Base-by-base conservation (phyloP, 64 coral and sea anemone genomes). In the Orbicella faveolata region DNA sequence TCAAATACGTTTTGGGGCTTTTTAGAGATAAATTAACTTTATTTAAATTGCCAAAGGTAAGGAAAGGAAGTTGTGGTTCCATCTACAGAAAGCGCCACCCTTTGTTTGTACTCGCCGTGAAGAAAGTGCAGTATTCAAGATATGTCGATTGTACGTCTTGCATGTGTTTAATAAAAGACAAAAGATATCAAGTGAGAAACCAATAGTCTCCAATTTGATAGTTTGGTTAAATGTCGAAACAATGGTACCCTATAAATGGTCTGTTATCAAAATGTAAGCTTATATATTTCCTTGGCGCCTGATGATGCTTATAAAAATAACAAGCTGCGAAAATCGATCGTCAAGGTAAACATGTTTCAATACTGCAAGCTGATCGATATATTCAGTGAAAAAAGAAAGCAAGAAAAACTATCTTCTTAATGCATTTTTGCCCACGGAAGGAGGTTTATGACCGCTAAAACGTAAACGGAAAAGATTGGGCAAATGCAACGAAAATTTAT, bases 401-500 rank as follows among this genome's bases (percentile, higher is more conserved):
- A 11, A 70, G n/a, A 41, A 39, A 39, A 17, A 14, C 63, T 13
- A 11, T 44, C 21, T 7, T 15, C 41, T 69, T 44, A 8, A 18
- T 12, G 18, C 19, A 68, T 84, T 68, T 48, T 33, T 12, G 16
- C 7, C 10, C 7, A 23, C 18, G 19, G 9, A 41, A 23, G 35
- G 34, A 63, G 36, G 14, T 85, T 52, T 17, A 85, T 72, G 1
- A 52, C 26, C 21, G 37, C 21, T 52, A 36, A 65, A 41, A 85
- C 21, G 82, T 17, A 48, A 68, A 25, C 11, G 41, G 41, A 72
- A 72, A 64, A 16, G 6, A 52, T 6, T 51, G 2, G 0, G 41
- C 15, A 62, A 85, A 85, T 13, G 20, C 19, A 73, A 85, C 82
- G 82, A 41, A 72, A 85, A 70, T 13, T 51, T 13, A 26, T 48